These are phyloP conservation scores for Plagodis pulveraria DNA, from an alignment of 2,888 invertebrate genomes.

Conservation along the genomic window DNA sequence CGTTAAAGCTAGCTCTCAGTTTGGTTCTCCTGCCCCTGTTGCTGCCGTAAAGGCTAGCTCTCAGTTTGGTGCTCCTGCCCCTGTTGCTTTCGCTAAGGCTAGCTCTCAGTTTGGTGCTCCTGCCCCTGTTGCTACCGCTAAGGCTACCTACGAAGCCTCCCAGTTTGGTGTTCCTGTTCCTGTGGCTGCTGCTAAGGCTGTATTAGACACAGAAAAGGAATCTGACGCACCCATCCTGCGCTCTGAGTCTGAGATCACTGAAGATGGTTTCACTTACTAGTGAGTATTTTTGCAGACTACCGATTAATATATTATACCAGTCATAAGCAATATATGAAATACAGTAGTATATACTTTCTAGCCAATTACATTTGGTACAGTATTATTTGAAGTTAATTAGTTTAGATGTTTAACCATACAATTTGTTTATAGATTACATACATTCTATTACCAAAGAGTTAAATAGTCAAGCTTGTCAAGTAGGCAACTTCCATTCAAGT, in stretches of 20 bases:
- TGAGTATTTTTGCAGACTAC: neutral
- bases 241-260: constrained; percentile 42
- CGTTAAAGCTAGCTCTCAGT: neutral
- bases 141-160: constrained; percentile 9
- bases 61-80: constrained; percentile 10
- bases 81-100: constrained; percentile 12
- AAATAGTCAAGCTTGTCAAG: too few species aligned
- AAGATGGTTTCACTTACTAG: constrained; percentile 39
- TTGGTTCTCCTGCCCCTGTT: constrained; percentile 1
- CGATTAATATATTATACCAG: too few species aligned
- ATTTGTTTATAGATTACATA: too few species aligned
- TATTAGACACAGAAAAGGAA: constrained; percentile 36
- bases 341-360: too few species aligned
- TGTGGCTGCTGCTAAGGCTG: constrained; percentile 17
- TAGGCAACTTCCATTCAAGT: too few species aligned
- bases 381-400: too few species aligned
- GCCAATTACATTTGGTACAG: too few species aligned
- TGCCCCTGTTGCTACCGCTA: constrained; percentile 15
- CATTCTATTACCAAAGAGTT: too few species aligned
- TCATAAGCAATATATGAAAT: too few species aligned
- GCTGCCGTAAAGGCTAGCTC: constrained; percentile 6
- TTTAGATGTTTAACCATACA: too few species aligned
- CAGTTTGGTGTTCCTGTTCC: constrained; percentile 15
- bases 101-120: constrained; percentile 8
- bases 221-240: constrained; percentile 43